phyloP scores from a whole-genome alignment of 1,140 invertebrate species.

The Brachionus asplanchnoidis region DNA sequence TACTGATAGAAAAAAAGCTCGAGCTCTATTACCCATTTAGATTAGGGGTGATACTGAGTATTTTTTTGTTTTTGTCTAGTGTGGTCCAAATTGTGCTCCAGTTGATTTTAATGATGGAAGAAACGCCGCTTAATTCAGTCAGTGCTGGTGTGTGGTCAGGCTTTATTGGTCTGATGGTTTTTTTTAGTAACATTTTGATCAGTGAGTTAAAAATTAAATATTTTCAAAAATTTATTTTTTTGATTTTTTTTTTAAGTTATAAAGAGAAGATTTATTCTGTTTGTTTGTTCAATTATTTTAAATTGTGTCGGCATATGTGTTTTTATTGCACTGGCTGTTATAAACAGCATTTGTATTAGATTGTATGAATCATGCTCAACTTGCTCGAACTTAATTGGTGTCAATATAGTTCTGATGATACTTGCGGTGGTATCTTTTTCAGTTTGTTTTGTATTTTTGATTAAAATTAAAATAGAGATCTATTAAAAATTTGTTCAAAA shows the following conservation, averaged over 20 bases:
- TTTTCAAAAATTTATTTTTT: background rate
- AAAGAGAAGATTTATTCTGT: background rate
- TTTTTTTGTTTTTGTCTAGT: background rate
- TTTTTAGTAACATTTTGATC: background rate
- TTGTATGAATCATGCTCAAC: background rate
- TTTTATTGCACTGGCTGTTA: conserved; percentile 9
- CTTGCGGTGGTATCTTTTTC: background rate
- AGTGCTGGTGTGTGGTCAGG: background rate
- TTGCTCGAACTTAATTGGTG: background rate
- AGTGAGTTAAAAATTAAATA: background rate
- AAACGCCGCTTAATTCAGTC: background rate
- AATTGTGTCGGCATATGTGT: background rate
- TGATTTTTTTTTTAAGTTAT: background rate
- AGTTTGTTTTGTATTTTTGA: background rate
- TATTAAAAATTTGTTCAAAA: background rate
- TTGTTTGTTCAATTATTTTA: background rate
- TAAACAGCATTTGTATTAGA: background rate
- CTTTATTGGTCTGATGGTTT: background rate
- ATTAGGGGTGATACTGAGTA: background rate
- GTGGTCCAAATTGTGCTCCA: background rate
- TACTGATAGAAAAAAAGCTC: background rate
- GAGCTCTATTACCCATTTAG: background rate
- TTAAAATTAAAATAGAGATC: conserved; percentile 11
- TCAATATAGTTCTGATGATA: background rate
- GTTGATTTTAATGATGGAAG: background rate